A percentile compares a stretch with the other conserved stretches of the same genome.
Conservation (phyloP, 2,888 invertebrate species). For the Caenorhabditis sinica region DNA sequence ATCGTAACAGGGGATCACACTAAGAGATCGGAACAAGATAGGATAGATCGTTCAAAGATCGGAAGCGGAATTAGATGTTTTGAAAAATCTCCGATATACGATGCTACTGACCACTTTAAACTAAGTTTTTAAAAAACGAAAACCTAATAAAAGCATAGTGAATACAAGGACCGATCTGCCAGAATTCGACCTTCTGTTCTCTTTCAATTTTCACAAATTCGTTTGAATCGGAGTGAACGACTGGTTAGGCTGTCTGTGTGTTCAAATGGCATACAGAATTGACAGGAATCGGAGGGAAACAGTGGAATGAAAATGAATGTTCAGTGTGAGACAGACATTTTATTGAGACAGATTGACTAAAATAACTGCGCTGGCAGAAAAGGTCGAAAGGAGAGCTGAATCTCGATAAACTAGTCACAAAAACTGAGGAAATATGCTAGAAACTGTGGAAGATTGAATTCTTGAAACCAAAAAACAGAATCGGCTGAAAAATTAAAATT, state of each 20-base stretch:
- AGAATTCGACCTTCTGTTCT: conserved; percentile 12
- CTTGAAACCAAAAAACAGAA: no score
- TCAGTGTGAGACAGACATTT: not conserved
- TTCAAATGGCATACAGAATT: conserved; percentile 22
- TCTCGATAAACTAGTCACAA: no score
- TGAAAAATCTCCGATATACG: not conserved
- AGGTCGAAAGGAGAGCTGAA: no score
- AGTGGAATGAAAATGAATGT: conserved; percentile 1
- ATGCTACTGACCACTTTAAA: no score
- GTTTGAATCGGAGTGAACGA: conserved; percentile 19
- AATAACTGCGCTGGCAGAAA: no score
- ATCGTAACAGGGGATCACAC: conserved; percentile 29
- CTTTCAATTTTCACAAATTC: conserved; percentile 23
- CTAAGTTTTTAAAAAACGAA: conserved; percentile 1
- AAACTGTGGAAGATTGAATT: not conserved
- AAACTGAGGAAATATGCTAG: not conserved
- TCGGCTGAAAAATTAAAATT: not conserved
- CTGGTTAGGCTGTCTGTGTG: conserved; percentile 23
- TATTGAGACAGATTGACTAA: no score
- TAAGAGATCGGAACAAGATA: conserved; percentile 22
- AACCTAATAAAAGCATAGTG: not conserved
- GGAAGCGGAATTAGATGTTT: conserved; percentile 8
- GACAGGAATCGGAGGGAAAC: conserved; percentile 2
- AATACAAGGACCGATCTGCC: not conserved
- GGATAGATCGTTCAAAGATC: conserved; percentile 28